Evolutionary conservation across 2,113 vertebrate genomes (phyloP), one percentile per base, ranked within the genome.

Genomic region (Glareola pratincola): DNA sequence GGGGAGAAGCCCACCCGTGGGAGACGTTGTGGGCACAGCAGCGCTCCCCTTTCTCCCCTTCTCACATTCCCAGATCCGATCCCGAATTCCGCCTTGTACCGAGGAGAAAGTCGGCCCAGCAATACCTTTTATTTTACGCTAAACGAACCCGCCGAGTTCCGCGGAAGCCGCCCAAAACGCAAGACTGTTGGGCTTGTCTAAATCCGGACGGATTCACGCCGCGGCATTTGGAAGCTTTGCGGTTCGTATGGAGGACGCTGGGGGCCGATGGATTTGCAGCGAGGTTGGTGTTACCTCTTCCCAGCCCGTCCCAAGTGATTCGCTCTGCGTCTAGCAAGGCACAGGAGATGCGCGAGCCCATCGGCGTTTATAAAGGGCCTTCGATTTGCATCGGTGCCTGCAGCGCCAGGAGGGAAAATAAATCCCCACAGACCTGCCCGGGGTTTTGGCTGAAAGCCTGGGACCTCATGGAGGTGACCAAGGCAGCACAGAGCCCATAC

Each of bases 181-280:
- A 9, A 22, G 39, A 17, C 16, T 26, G 3, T 2, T 22, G 48
- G 32, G 54, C 29, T 43, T 43, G 56, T 13, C 26, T 20, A 2
- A 9, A 14, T 6, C 8, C 50, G 1, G 50, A 1, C 5, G 13
- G 14, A 12, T 41, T 59, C 32, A 5, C 14, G 19, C 71, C 0
- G 2, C 21, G 69, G 7, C 2, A 1, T 0, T 9, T 34, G 76
- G 47, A 45, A 12, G 59, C 22, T n/a, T 23, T 20, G 5, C 4
- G 3, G 36, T 10, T 45, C 21, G 45, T 19, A 13, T 3, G 39
- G 1, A 4, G 0, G 4, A 4, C 1, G 0, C 53, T 7, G 23
- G 12, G 43, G 16, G 20, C 23, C 7, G 4, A 10, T 9, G 57
- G 43, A 4, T 23, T 41, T 23, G 77, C 26, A 1, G 3, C 12